phyloP scores from a whole-genome alignment of 2,888 invertebrate genomes.

The Synanthedon andrenaeformis region DNA sequence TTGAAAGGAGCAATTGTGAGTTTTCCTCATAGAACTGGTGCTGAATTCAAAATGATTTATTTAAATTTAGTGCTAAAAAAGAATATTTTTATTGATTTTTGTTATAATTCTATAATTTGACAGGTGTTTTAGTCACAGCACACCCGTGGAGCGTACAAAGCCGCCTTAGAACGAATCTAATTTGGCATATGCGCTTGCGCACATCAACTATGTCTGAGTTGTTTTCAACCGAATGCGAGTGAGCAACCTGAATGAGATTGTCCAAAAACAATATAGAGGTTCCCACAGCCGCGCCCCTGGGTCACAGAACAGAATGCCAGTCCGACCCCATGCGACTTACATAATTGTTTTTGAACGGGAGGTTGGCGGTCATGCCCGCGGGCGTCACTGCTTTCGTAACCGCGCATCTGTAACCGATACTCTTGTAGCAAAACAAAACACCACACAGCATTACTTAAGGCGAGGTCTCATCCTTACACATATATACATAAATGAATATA shows the following conservation, averaged over 20 bases:
- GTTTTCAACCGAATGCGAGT: slow-evolving; percentile 24
- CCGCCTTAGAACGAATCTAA: slow-evolving; percentile 3
- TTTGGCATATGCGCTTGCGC: slow-evolving; percentile 27
- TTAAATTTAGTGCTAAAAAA: too few relatives aligned
- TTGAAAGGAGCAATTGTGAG: too few relatives aligned
- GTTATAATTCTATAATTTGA: too few relatives aligned
- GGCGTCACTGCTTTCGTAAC: slow-evolving; percentile 23
- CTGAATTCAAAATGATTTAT: too few relatives aligned
- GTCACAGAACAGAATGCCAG: slow-evolving; percentile 9
- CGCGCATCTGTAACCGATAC: slow-evolving; percentile 25
- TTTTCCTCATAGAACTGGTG: too few relatives aligned
- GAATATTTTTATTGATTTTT: too few relatives aligned
- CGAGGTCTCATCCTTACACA: too few relatives aligned
- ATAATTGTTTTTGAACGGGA: slow-evolving; percentile 60
- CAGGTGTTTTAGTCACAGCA: too few relatives aligned
- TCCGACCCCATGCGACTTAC: slow-evolving; percentile 23
- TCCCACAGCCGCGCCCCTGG: slow-evolving; percentile 54
- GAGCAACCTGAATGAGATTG: slow-evolving; percentile 35
- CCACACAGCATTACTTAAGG: neutral
- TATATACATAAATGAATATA: too few relatives aligned
- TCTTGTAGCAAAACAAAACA: slow-evolving; percentile 8
- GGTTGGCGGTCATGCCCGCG: slow-evolving; percentile 47
- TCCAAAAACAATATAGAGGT: slow-evolving; percentile 42
- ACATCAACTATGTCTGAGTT: slow-evolving; percentile 22
- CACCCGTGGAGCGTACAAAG: too few relatives aligned